Conservation (phyloP, 2,797 vertebrate genomes). For the Halcyon badia region DNA sequence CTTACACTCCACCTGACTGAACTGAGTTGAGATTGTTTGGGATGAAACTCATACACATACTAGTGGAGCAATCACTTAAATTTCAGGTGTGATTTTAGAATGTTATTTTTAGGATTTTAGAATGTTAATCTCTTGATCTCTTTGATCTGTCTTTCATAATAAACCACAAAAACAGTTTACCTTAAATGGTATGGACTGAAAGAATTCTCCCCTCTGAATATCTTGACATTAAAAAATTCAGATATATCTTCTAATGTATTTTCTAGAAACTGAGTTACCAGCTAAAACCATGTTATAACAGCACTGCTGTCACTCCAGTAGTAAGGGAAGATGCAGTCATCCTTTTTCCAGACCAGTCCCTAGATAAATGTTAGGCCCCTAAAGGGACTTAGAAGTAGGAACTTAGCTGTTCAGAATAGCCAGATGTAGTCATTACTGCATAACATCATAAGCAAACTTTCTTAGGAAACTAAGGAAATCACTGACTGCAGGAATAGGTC, state of each 20-base stretch:
- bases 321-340: neutral
- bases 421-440: neutral
- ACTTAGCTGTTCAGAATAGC: neutral
- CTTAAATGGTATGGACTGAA: neutral
- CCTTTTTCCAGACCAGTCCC: neutral
- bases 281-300: neutral
- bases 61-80: neutral
- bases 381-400: neutral
- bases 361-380: neutral
- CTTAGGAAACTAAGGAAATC: slow-evolving; percentile 1
- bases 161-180: neutral
- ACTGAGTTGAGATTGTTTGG: neutral
- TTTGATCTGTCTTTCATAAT: neutral
- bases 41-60: neutral
- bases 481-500: neutral
- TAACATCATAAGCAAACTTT: neutral
- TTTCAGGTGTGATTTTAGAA: neutral
- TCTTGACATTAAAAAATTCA: neutral
- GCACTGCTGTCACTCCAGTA: neutral
- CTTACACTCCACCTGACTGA: neutral
- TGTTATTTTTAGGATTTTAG: neutral
- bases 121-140: neutral
- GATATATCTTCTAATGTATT: neutral
- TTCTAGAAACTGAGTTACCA: neutral
- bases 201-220: neutral